phyloP scores from a whole-genome alignment of 1,140 invertebrate genomes.

The Caenorhabditis briggsae region DNA sequence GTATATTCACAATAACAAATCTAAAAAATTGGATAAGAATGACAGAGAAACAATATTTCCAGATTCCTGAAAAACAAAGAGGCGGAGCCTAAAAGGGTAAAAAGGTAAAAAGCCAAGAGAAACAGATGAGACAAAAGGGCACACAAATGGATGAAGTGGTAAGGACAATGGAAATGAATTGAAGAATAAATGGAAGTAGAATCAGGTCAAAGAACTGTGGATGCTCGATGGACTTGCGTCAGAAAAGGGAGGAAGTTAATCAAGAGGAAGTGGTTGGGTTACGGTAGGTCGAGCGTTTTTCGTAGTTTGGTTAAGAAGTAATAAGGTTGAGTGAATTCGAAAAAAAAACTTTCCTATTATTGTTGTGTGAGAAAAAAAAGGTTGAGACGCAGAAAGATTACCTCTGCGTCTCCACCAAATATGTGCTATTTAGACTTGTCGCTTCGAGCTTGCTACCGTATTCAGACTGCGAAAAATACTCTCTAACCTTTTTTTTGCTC shows the following conservation, averaged over 20 bases:
- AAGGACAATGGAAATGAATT: slow-evolving; percentile 10
- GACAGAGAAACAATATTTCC: background rate
- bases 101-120: background rate
- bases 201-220: background rate
- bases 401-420: too few species aligned
- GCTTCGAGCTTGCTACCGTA: too few species aligned
- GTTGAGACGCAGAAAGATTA: too few species aligned
- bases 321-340: too few species aligned
- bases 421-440: too few species aligned
- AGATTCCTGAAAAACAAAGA: background rate
- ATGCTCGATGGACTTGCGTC: background rate
- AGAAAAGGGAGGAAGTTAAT: background rate
- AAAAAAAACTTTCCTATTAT: too few species aligned
- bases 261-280: background rate
- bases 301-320: too few species aligned
- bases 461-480: too few species aligned
- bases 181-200: background rate
- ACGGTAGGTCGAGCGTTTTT: background rate
- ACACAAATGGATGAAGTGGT: slow-evolving; percentile 4
- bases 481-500: too few species aligned
- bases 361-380: too few species aligned
- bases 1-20: background rate
- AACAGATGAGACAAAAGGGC: background rate
- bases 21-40: background rate
- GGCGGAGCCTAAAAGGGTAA: slow-evolving; percentile 1